These are phyloP conservation scores for Callaeas wilsoni DNA, from an alignment of 2,113 vertebrate genomes.

Conservation along the genomic window DNA sequence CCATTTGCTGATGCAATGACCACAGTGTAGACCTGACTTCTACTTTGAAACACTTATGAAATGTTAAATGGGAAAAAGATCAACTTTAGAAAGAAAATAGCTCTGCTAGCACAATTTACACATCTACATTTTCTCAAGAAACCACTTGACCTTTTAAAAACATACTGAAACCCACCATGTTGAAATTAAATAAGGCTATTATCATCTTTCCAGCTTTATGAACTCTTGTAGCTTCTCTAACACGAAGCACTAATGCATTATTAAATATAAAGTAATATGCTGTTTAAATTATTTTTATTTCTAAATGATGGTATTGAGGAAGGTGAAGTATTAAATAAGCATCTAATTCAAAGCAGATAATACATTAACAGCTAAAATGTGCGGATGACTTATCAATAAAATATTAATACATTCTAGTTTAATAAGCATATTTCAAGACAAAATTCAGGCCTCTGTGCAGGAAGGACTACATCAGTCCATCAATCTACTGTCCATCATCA, in stretches of 20 bases:
- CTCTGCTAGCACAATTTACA: slow-evolving; percentile 32
- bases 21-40: not conserved
- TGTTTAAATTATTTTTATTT: slow-evolving; percentile 18
- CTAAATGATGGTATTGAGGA: not conserved
- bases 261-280: not conserved
- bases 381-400: not conserved
- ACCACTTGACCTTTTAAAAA: slow-evolving; percentile 50
- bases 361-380: not conserved
- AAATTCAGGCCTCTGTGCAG: not conserved
- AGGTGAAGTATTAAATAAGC: slow-evolving; percentile 4
- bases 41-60: not conserved
- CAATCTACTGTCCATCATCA: not conserved
- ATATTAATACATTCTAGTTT: not conserved
- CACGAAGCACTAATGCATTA: not conserved
- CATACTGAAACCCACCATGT: not conserved
- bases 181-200: slow-evolving; percentile 17
- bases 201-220: slow-evolving; percentile 2
- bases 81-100: slow-evolving; percentile 38
- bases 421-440: not conserved
- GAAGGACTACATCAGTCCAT: not conserved
- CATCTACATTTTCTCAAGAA: slow-evolving; percentile 43
- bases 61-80: slow-evolving; percentile 36
- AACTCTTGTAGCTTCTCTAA: not conserved
- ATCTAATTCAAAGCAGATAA: not conserved
- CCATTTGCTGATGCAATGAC: not conserved